Base-by-base conservation (phyloP, 2,888 invertebrate species). In the Nephrotoma guestfalica region DNA sequence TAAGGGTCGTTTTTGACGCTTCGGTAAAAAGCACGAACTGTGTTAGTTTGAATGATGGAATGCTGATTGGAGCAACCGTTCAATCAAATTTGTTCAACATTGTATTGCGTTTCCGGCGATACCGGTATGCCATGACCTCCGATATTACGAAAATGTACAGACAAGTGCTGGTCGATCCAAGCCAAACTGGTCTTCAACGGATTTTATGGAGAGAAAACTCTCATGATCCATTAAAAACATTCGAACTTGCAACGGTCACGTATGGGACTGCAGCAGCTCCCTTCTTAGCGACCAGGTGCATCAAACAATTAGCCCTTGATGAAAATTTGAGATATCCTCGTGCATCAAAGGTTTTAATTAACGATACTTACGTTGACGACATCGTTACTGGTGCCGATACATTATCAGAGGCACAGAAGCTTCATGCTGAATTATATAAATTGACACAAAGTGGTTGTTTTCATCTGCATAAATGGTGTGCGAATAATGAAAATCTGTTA, bases 341-440 rank as follows among this genome's bases (percentile, higher is more conserved):
- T n/a, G n/a, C n/a, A n/a, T n/a, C n/a, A n/a, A n/a, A n/a, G n/a
- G n/a, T n/a, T n/a, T n/a, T n/a, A n/a, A 7, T 41, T 42, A 71
- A 51, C 18, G 87, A 86, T 85, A 87, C 88, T 86, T 88, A 88
- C 42, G 88, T 88, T 7, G 88, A 88, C 86, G 88, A 88, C 51
- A 18, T 85, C 4, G 86, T 88, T 47, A 87, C 87, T 30, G 87
- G 87, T 2, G 86, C 86, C 18, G 51, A 88, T 83, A 84, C n/a
- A 41, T 86, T 86, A 41, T 9, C 13, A 5, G 85, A 86, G 71
- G 87, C 86, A 30, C 30, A 30, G 1, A 30, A 30, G 30, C 30
- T 30, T 30, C 30, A 51, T 86, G 86, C 57, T 6, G n/a, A 18
- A n/a, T 13, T 13, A 18, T 13, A 2, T 13, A n/a, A 57, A 57